Percentiles rank a stretch among this genome's conserved stretches.
Conservation (phyloP, 2,888 invertebrate species). For the Odiellus spinosus region DNA sequence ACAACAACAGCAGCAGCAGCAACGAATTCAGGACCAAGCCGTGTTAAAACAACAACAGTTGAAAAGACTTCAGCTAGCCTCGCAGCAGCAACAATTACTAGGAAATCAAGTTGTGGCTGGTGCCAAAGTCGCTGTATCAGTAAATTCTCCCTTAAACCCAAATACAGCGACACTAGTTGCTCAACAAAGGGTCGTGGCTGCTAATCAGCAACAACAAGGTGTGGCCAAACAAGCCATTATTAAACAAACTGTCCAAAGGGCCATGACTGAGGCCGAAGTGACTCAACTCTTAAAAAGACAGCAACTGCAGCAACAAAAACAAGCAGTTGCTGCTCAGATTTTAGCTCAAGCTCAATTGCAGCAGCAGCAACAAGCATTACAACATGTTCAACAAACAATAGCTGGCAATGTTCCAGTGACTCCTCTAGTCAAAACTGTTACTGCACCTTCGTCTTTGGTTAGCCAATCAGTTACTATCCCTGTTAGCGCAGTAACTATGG, state of each 20-base stretch:
- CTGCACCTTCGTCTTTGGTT: conserved; percentile 27
- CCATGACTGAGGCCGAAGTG: conserved; percentile 17
- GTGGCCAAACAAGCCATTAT: conserved; percentile 5
- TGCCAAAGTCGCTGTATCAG: conserved; percentile 8
- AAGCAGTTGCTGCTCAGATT: conserved; percentile 31
- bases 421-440: conserved; percentile 46
- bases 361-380: conserved; percentile 26
- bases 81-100: conserved; percentile 3
- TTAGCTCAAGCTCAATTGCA: conserved; percentile 38
- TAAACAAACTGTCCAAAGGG: conserved; percentile 10
- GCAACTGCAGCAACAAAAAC: conserved; percentile 14
- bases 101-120: conserved; percentile 3
- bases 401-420: conserved; percentile 40
- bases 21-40: conserved; percentile 6
- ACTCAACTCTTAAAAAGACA: conserved; percentile 16
- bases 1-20: conserved; percentile 30
- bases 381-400: conserved; percentile 37
- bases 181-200: conserved; percentile 4
- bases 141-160: conserved; percentile 1
- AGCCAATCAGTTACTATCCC: conserved; percentile 37
- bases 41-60: conserved; percentile 6
- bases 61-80: conserved; percentile 4
- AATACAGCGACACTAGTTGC: conserved; percentile 2
- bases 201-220: conserved; percentile 9
- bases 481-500: conserved; percentile 34